These are phyloP conservation scores for Drosophila ustulata DNA, from an alignment of 2,888 invertebrate species.

Conservation along the genomic window DNA sequence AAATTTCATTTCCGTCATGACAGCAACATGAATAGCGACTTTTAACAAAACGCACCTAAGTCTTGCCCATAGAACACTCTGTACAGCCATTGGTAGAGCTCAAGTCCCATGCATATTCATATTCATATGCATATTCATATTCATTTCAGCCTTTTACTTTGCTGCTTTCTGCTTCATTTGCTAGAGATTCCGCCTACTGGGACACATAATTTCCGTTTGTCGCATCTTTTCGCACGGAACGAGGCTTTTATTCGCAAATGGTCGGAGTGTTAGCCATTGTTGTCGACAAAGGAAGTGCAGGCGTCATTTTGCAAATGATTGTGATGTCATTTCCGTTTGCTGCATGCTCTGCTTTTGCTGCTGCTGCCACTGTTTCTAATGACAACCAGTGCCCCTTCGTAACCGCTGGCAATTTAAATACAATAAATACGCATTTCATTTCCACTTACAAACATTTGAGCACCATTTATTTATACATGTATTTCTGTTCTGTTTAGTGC, in stretches of 20 bases:
- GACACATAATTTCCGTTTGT: slow-evolving; percentile 66
- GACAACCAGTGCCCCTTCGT: slow-evolving; percentile 34
- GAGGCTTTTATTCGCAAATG: slow-evolving; percentile 58
- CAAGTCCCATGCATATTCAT: slow-evolving; percentile 11
- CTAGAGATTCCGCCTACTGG: slow-evolving; percentile 30
- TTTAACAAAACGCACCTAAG: slow-evolving; percentile 46
- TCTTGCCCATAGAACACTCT: slow-evolving; percentile 18
- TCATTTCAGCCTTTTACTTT: slow-evolving; percentile 39
- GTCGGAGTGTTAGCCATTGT: slow-evolving; percentile 57
- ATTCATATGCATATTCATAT: slow-evolving; percentile 30
- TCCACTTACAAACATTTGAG: slow-evolving; percentile 77
- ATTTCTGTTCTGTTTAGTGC: slow-evolving; percentile 54
- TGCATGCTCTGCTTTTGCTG: slow-evolving; percentile 53
- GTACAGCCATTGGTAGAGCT: slow-evolving; percentile 8
- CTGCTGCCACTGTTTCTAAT: slow-evolving; percentile 19
- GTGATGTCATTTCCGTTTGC: slow-evolving; percentile 65
- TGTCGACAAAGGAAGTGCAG: slow-evolving; percentile 60
- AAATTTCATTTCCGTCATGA: slow-evolving; percentile 72
- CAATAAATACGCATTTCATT: slow-evolving; percentile 79
- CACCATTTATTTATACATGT: slow-evolving; percentile 73
- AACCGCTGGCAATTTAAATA: slow-evolving; percentile 70
- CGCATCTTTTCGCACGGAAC: slow-evolving; percentile 49
- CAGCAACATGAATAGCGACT: slow-evolving; percentile 48
- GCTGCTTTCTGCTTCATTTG: slow-evolving; percentile 67
- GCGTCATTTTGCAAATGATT: slow-evolving; percentile 66